Conservation (phyloP, 2,888 invertebrate genomes). For the Tridacna gigas region DNA sequence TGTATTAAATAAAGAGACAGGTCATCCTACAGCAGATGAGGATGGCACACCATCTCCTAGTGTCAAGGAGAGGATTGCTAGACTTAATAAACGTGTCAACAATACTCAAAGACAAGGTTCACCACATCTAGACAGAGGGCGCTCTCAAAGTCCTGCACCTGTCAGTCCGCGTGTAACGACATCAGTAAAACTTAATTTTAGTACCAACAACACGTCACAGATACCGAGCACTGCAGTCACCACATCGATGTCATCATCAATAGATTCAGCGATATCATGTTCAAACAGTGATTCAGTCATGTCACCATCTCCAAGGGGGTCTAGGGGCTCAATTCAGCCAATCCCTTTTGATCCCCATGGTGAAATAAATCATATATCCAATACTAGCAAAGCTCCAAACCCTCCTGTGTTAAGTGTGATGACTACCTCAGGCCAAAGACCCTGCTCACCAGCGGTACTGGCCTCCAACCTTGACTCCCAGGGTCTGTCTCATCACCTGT, state of each 20-base stretch:
- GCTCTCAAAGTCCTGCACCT: slow-evolving; percentile 44
- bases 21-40: slow-evolving; percentile 26
- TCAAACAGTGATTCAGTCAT: slow-evolving; percentile 11
- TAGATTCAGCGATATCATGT: slow-evolving; percentile 17
- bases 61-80: slow-evolving; percentile 71
- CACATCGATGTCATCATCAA: slow-evolving; percentile 16
- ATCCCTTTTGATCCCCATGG: slow-evolving; percentile 42
- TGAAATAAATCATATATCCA: slow-evolving; percentile 11
- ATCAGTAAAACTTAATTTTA: slow-evolving; percentile 8
- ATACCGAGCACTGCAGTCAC: slow-evolving; percentile 3
- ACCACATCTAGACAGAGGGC: slow-evolving; percentile 32
- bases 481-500: slow-evolving; percentile 47
- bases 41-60: slow-evolving; percentile 62
- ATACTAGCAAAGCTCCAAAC: not conserved
- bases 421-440: slow-evolving; percentile 27
- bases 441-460: slow-evolving; percentile 32
- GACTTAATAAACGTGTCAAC: slow-evolving; percentile 63
- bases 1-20: slow-evolving; percentile 15
- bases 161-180: slow-evolving; percentile 46
- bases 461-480: slow-evolving; percentile 66
- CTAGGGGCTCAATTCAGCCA: slow-evolving; percentile 9
- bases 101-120: slow-evolving; percentile 20
- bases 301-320: slow-evolving; percentile 8
- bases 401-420: not conserved
- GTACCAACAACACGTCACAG: not conserved